Conservation (phyloP, 2,113 vertebrate species). For the Carassius carassius region DNA sequence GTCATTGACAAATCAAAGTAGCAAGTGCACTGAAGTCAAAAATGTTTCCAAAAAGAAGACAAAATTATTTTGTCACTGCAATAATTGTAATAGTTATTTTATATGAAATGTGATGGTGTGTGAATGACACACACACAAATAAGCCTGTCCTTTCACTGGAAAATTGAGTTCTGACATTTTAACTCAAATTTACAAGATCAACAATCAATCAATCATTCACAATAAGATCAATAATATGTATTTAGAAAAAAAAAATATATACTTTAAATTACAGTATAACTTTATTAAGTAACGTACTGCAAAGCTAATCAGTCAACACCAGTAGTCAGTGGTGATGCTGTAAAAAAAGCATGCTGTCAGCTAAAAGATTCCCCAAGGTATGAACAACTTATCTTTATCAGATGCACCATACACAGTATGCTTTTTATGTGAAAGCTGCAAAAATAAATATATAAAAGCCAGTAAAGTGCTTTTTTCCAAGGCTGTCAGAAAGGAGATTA, state of each 20-base stretch:
- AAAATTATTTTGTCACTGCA: too few species aligned
- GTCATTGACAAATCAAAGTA: slow-evolving; percentile 64
- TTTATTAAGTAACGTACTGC: neutral
- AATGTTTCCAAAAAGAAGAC: neutral
- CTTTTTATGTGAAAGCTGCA: neutral
- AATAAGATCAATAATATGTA: neutral
- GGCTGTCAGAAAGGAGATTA: slow-evolving; percentile 70
- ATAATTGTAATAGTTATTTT: neutral
- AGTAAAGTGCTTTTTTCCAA: slow-evolving; percentile 60
- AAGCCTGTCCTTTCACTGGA: too few species aligned
- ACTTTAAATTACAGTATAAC: too few species aligned
- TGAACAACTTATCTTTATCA: slow-evolving; percentile 3
- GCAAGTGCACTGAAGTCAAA: slow-evolving; percentile 42
- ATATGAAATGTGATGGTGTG: neutral
- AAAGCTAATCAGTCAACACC: slow-evolving; percentile 22
- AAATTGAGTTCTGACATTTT: too few species aligned
- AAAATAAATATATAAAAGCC: slow-evolving; percentile 28
- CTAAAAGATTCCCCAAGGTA: slow-evolving; percentile 1
- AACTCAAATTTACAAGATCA: too few species aligned
- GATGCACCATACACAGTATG: neutral
- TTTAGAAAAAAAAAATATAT: neutral
- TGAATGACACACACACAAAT: too few species aligned
- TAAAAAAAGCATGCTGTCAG: neutral
- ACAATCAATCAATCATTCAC: neutral
- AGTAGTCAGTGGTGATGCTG: neutral